Percentiles rank a stretch among this genome's conserved stretches.
phyloP scores from a whole-genome alignment of 2,888 invertebrate species.

The Geophilus truncorum region DNA sequence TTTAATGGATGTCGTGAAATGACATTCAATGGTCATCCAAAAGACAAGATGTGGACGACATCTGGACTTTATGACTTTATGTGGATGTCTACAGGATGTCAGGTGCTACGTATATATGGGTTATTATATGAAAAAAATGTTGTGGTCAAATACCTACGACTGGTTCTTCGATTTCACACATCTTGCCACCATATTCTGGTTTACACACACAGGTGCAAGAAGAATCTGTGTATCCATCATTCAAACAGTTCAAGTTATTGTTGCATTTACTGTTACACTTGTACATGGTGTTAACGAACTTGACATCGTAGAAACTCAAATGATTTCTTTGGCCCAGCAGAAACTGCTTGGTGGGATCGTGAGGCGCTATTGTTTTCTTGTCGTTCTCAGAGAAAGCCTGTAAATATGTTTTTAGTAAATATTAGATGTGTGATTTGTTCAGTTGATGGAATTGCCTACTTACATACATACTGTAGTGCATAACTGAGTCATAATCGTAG shows the following conservation, averaged over 20 bases:
- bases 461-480: constrained; percentile 39
- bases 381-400: constrained; percentile 28
- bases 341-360: constrained; percentile 23
- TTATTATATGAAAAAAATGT: too few relatives aligned
- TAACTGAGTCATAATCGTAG: constrained; percentile 39
- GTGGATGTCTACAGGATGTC: too few relatives aligned
- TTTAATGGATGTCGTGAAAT: too few relatives aligned
- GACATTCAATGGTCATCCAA: too few relatives aligned
- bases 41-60: too few relatives aligned
- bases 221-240: neutral
- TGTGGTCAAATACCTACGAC: too few relatives aligned
- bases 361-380: neutral
- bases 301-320: constrained; percentile 26
- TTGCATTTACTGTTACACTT: neutral
- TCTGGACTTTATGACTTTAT: too few relatives aligned
- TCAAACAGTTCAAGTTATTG: neutral
- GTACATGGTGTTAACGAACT: neutral
- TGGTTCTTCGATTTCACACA: neutral
- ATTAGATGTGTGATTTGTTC: too few relatives aligned
- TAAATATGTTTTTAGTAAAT: neutral
- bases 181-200: neutral
- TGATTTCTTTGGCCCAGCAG: constrained; percentile 12
- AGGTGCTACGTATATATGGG: too few relatives aligned
- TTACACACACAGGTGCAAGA: neutral
- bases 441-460: neutral